phyloP scores from a whole-genome alignment of 2,888 invertebrate species.

The Drosophila silvestris region DNA sequence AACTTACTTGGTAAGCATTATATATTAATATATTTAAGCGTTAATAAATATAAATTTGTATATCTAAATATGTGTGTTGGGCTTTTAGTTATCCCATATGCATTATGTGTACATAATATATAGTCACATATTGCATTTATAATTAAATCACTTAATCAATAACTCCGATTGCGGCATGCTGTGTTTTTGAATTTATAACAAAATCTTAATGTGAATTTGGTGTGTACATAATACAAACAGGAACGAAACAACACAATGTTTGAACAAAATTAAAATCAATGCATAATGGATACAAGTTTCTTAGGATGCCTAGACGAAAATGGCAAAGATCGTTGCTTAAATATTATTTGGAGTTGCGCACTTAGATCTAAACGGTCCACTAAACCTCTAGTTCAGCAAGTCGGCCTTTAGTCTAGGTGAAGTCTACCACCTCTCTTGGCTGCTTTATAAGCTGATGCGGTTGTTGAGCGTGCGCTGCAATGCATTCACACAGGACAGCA shows the following conservation, averaged over 20 bases:
- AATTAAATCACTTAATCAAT: constrained; percentile 49
- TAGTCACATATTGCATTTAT: constrained; percentile 41
- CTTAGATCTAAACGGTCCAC: constrained; percentile 64
- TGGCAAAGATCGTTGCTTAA: constrained; percentile 48
- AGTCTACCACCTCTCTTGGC: constrained; percentile 57
- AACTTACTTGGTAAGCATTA: constrained; percentile 62
- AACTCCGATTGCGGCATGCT: constrained; percentile 17
- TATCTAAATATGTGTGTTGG: constrained; percentile 27
- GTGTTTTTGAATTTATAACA: constrained; percentile 12
- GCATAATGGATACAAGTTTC: constrained; percentile 12
- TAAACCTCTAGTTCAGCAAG: constrained; percentile 75
- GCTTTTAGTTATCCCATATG: constrained; percentile 17
- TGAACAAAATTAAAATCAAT: constrained; percentile 55
- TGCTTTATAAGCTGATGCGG: constrained; percentile 78
- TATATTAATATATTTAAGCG: constrained; percentile 59
- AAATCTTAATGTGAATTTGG: constrained; percentile 14
- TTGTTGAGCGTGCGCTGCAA: constrained; percentile 81
- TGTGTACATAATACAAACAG: constrained; percentile 39
- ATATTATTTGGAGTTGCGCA: constrained; percentile 30
- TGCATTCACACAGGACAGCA: constrained; percentile 80
- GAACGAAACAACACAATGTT: constrained; percentile 56
- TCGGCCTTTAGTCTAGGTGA: constrained; percentile 45
- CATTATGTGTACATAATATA: constrained; percentile 27
- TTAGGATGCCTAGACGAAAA: constrained; percentile 25
- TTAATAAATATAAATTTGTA: constrained; percentile 77